Conservation (phyloP, 2,888 invertebrate species). For the Atethmia centrago region DNA sequence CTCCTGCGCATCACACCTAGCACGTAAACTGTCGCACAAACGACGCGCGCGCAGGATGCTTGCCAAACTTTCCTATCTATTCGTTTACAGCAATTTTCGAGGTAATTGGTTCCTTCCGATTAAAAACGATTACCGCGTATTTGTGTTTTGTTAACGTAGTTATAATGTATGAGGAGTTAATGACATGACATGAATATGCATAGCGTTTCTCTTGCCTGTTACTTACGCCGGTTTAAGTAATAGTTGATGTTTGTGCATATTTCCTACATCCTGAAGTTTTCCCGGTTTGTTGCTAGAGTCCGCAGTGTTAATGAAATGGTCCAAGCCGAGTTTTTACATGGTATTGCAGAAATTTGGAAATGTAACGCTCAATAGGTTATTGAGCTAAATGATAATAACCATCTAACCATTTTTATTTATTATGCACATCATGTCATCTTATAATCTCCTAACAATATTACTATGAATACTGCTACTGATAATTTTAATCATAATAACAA, state of each 20-base stretch:
- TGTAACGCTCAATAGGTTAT: background rate
- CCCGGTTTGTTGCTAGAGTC: background rate
- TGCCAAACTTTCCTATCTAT: constrained; percentile 53
- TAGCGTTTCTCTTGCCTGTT: constrained; percentile 18
- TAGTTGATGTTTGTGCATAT: constrained; percentile 12
- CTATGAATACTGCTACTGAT: too few relatives aligned
- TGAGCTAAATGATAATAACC: background rate
- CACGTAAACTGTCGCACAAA: constrained; percentile 59
- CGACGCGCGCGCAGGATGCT: constrained; percentile 36
- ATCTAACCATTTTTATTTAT: background rate
- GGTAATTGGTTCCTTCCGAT: constrained; percentile 42
- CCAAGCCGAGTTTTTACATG: background rate
- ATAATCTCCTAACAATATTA: constrained; percentile 21
- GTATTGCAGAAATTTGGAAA: background rate
- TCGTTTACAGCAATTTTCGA: constrained; percentile 14
- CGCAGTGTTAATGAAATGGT: background rate
- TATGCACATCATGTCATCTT: constrained; percentile 7
- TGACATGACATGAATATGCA: constrained; percentile 26
- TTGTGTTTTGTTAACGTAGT: constrained; percentile 25
- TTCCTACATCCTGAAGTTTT: constrained; percentile 20
- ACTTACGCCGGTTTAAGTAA: constrained; percentile 25
- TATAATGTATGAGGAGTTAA: constrained; percentile 49
- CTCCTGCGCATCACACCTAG: constrained; percentile 59
- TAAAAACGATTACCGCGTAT: constrained; percentile 2
- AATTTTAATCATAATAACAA: constrained; percentile 14